These are phyloP conservation scores for Yponomeuta malinellus DNA, from an alignment of 2,888 invertebrate species.

Conservation along the genomic window DNA sequence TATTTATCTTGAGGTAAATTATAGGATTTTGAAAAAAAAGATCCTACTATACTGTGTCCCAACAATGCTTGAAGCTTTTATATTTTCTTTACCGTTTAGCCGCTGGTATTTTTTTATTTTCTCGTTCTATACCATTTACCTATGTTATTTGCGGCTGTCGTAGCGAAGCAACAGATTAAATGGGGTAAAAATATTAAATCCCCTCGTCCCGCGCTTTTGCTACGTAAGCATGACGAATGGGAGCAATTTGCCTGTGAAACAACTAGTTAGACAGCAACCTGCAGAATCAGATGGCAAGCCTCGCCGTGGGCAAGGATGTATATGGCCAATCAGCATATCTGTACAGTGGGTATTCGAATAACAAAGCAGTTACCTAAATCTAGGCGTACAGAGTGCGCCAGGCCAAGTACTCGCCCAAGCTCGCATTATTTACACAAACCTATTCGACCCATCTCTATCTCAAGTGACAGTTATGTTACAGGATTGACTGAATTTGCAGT, in stretches of 20 bases:
- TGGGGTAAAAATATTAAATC: not conserved
- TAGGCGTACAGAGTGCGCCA: too few relatives aligned
- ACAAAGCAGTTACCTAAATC: not conserved
- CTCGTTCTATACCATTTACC: too few relatives aligned
- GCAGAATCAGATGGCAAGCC: not conserved
- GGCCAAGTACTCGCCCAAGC: too few relatives aligned
- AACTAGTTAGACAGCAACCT: constrained; percentile 1
- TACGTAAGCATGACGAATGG: not conserved
- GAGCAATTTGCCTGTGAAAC: constrained; percentile 6
- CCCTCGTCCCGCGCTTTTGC: not conserved
- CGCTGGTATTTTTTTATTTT: not conserved
- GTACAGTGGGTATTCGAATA: not conserved
- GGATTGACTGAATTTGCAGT: too few relatives aligned
- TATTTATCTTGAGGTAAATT: too few relatives aligned
- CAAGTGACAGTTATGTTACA: too few relatives aligned
- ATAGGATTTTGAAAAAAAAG: too few relatives aligned
- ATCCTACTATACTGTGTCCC: too few relatives aligned
- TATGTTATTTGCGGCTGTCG: not conserved
- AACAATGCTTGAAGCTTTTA: too few relatives aligned
- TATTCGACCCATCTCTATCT: too few relatives aligned
- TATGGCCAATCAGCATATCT: not conserved
- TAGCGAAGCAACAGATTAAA: not conserved
- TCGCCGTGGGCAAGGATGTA: not conserved
- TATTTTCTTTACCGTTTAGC: not conserved
- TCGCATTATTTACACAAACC: too few relatives aligned